phyloP scores from a whole-genome alignment of 2,888 invertebrate species.

The Hemistola chrysoprasaria region DNA sequence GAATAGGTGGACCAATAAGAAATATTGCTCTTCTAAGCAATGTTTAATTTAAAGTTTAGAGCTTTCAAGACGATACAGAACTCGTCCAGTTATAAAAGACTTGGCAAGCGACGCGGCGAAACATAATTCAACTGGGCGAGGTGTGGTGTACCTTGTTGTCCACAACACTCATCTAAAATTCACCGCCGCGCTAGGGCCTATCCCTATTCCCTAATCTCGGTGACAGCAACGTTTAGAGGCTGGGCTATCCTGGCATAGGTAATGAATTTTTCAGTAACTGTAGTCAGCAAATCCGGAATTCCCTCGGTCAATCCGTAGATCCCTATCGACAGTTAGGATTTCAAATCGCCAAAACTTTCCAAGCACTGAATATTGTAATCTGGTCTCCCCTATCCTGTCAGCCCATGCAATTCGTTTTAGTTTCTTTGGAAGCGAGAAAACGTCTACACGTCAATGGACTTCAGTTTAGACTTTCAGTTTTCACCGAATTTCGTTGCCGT shows the following conservation, averaged over 20 bases:
- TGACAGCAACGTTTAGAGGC: conserved; percentile 29
- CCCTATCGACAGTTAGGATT: conserved; percentile 30
- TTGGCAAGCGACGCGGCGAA: no score
- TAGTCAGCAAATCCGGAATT: conserved; percentile 18
- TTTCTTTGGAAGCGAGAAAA: no score
- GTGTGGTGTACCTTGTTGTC: background rate
- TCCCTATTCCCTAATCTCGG: conserved; percentile 2
- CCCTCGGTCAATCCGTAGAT: conserved; percentile 33
- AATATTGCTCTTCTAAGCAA: no score
- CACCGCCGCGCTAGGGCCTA: conserved; percentile 1
- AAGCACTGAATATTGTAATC: no score
- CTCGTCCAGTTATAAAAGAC: no score
- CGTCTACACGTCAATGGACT: no score
- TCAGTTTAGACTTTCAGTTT: no score
- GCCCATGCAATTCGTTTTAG: background rate
- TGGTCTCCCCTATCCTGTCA: no score
- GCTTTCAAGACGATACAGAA: no score
- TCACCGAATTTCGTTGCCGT: conserved; percentile 1
- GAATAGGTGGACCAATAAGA: no score
- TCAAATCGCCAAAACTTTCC: no score
- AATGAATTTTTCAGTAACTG: conserved; percentile 51
- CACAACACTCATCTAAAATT: conserved; percentile 11
- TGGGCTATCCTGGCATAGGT: conserved; percentile 24
- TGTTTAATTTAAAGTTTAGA: conserved; percentile 1
- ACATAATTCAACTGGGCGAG: background rate